A percentile compares a stretch with the other conserved stretches of the same genome.
These are phyloP conservation scores for Strongylocentrotus purpuratus DNA, from an alignment of 35 echinoderm and acorn worm genomes.

Conservation along the genomic window DNA sequence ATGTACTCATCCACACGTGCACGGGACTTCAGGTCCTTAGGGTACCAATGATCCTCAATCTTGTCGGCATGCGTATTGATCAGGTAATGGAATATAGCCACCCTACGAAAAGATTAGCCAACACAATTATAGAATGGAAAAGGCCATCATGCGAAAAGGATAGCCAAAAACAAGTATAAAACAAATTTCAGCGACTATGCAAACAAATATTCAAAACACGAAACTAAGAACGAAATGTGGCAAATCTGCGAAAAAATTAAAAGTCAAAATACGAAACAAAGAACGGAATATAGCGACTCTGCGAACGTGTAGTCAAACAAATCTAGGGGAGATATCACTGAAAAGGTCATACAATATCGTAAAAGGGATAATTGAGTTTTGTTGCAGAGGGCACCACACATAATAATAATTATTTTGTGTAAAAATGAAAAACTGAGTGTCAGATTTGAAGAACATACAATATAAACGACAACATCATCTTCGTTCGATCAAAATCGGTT, in stretches of 20 bases:
- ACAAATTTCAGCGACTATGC: no score
- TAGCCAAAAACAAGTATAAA: not conserved
- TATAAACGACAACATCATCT: no score
- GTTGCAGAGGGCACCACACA: no score
- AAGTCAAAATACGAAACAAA: not conserved
- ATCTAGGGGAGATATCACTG: no score
- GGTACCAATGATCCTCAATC: conserved; percentile 80
- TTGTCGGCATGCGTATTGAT: conserved; percentile 43
- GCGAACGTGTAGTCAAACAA: no score
- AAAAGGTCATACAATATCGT: no score
- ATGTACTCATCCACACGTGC: conserved; percentile 79
- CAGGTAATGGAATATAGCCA: conserved; percentile 76
- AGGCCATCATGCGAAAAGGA: not conserved
- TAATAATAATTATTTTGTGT: no score
- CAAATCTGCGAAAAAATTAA: not conserved
- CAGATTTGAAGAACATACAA: no score
- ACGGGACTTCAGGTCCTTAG: conserved; percentile 55
- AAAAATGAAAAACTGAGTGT: no score
- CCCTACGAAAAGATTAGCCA: conserved; percentile 39
- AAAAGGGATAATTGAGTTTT: no score
- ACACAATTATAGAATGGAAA: not conserved
- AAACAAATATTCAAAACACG: no score
- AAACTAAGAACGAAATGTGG: not conserved
- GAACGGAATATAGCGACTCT: not conserved
- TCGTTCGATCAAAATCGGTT: no score